Evolutionary conservation across 2,113 vertebrate species (phyloP).

Genomic region (Candoia aspera): DNA sequence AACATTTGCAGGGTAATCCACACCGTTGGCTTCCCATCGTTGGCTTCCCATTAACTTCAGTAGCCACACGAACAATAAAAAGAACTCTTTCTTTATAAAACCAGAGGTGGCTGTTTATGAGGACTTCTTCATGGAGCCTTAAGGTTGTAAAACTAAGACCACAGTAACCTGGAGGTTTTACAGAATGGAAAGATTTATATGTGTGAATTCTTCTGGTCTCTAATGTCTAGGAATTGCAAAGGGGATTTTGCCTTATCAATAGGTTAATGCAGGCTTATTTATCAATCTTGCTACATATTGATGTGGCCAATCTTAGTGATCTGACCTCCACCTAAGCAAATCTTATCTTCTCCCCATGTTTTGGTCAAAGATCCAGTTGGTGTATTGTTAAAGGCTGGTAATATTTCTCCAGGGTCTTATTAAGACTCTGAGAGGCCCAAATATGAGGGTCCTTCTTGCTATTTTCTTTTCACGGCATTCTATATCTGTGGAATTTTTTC

Average conservation of each 20-base stretch:
- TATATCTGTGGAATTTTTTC: background rate
- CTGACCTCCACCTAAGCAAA: slow-evolving; percentile 1
- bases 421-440: background rate
- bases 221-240: slow-evolving; percentile 25
- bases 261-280: background rate
- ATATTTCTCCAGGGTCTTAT: background rate
- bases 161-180: slow-evolving; percentile 58
- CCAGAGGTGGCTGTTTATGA: slow-evolving; percentile 66
- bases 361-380: background rate
- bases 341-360: background rate
- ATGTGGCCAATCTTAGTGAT: background rate
- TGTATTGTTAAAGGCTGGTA: slow-evolving; percentile 5
- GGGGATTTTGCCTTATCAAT: slow-evolving; percentile 27
- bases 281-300: slow-evolving; percentile 24
- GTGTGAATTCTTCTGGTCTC: slow-evolving; percentile 24
- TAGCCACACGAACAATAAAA: slow-evolving; percentile 66
- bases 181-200: slow-evolving; percentile 16
- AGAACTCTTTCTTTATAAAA: slow-evolving; percentile 55
- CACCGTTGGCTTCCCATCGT: slow-evolving; percentile 54
- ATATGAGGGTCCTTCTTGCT: background rate
- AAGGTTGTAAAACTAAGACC: slow-evolving; percentile 54
- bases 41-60: slow-evolving; percentile 46
- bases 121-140: slow-evolving; percentile 54
- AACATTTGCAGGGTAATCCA: slow-evolving; percentile 56
- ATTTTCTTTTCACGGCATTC: background rate